A percentile compares a stretch with the other conserved stretches of the same genome.
phyloP scores from a whole-genome alignment of 2,888 invertebrate species.

The Callimorpha dominula region DNA sequence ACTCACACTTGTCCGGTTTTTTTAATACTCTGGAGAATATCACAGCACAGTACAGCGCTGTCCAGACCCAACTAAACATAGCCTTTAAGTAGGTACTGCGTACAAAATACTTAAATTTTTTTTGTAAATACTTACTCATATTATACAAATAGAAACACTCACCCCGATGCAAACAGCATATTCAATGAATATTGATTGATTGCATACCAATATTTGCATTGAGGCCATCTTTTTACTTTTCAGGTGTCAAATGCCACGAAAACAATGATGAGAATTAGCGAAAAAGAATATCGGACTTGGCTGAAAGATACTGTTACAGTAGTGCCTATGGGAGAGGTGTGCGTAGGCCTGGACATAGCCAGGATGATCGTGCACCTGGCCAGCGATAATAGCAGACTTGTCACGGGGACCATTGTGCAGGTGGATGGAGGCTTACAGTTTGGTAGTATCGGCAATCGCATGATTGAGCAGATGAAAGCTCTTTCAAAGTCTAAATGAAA shows the following conservation, averaged over 20 bases:
- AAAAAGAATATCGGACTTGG: conserved; percentile 50
- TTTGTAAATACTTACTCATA: too few relatives aligned
- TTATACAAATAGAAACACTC: too few relatives aligned
- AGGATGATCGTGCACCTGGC: conserved; percentile 93
- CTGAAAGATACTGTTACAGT: conserved; percentile 18
- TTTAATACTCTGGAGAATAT: too few relatives aligned
- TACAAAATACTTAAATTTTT: too few relatives aligned
- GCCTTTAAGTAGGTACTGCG: too few relatives aligned
- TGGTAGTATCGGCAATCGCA: conserved; percentile 1
- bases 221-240: neutral
- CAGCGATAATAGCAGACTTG: conserved; percentile 92
- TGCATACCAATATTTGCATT: too few relatives aligned
- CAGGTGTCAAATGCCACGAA: conserved; percentile 47
- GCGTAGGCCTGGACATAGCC: conserved; percentile 89
- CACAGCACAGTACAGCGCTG: too few relatives aligned
- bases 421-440: conserved; percentile 55
- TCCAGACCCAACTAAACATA: too few relatives aligned
- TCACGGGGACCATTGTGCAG: conserved; percentile 88
- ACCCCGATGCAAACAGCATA: too few relatives aligned
- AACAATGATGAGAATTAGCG: conserved; percentile 44
- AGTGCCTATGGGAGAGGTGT: conserved; percentile 52
- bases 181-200: too few relatives aligned
- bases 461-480: conserved; percentile 27
- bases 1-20: too few relatives aligned
- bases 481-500: neutral